phyloP scores from a whole-genome alignment of 2,113 vertebrate genomes.

The Tretioscincus oriximinensis region DNA sequence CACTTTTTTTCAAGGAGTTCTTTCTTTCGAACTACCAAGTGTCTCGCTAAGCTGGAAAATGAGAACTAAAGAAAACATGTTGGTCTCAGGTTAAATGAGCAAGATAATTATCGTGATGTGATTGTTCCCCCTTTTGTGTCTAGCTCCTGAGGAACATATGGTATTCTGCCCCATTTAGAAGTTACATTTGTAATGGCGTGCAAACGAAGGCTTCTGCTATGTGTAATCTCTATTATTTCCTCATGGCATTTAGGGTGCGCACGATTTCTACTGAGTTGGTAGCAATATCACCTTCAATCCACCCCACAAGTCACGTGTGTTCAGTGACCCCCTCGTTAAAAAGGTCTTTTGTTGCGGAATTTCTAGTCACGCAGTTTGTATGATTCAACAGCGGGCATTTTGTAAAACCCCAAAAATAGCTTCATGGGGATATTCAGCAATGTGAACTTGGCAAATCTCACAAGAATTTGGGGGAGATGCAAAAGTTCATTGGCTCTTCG shows the following conservation, averaged over 20 bases:
- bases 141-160: constrained; percentile 52
- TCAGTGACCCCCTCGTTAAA: too few relatives aligned
- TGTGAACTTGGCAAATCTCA: too few relatives aligned
- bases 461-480: too few relatives aligned
- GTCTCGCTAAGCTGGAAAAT: background rate
- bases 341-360: too few relatives aligned
- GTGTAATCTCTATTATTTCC: constrained; percentile 1
- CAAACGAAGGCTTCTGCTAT: constrained; percentile 31
- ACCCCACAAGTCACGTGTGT: too few relatives aligned
- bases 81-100: constrained; percentile 6
- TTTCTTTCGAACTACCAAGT: background rate
- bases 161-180: constrained; percentile 48
- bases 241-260: background rate
- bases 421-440: too few relatives aligned
- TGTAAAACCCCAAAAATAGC: too few relatives aligned
- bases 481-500: too few relatives aligned
- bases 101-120: background rate
- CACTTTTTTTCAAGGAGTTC: background rate
- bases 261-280: too few relatives aligned
- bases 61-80: background rate
- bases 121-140: constrained; percentile 51
- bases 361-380: too few relatives aligned
- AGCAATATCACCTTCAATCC: too few relatives aligned
- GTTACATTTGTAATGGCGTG: constrained; percentile 26
- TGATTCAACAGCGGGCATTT: too few relatives aligned